Evolutionary conservation across 1,140 invertebrate species (phyloP), one percentile per base, ranked within the genome.

Genomic region (Camponotus vicinus): DNA sequence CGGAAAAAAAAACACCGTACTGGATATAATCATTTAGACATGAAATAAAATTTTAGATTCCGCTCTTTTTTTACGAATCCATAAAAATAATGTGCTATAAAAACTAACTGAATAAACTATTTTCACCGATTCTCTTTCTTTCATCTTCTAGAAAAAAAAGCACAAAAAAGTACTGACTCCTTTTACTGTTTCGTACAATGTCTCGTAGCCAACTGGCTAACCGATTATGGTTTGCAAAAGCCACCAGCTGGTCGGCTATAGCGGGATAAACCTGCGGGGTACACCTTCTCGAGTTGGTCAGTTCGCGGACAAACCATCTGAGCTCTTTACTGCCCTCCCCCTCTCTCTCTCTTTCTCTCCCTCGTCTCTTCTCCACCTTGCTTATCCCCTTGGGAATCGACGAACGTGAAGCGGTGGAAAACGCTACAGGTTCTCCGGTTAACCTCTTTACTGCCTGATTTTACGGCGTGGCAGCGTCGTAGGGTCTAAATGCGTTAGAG

Each of bases 361-460:
- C 59, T 79, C 49, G 49, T 49, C 45, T 59, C 15, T 37, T 32
- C 34, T 37, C 1, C 49, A 40, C 7, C 49, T n/a, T 40, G 63
- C 76, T 78, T 80, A 79, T 37, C 76, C 71, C n/a, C 40, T 42
- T 59, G 88, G 57, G 85, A 64, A 83, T 75, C 85, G 85, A 11
- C 55, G 55, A 78, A 64, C 77, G 49, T 84, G 66, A 45, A 52
- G 55, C 88, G 75, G 27, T 80, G 61, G 85, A 63, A 90, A 84
- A 63, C 57, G 88, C 77, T 79, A 86, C 59, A 55, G 49, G 61
- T 59, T 64, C 55, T 59, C n/a, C 73, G 67, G 78, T 90, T 90
- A 89, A 90, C 88, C 88, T 67, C 88, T 90, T 89, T 86, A 75
- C 70, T 69, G 64, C 76, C 45, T 73, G 59, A 85, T 89, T 89